phyloP scores from a whole-genome alignment of 2,113 vertebrate genomes.

The Tychaedon coryphoeus region DNA sequence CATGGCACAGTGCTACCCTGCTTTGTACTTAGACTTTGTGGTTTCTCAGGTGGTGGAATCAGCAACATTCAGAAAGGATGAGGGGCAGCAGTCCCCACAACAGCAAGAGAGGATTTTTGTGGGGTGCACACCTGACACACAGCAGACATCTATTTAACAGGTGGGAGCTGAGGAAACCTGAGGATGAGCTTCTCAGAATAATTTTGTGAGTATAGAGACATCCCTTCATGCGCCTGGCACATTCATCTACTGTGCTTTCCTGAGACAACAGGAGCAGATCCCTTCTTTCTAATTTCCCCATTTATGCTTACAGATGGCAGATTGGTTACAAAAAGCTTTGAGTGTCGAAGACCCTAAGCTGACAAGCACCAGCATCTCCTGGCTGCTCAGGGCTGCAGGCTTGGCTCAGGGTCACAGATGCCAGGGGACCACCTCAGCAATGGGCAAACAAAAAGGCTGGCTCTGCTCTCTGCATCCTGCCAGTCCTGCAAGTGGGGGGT shows the following conservation, averaged over 20 bases:
- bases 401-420: neutral
- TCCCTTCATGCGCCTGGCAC: neutral
- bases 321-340: neutral
- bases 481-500: fast-evolving
- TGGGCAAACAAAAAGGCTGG: neutral
- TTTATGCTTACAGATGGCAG: neutral
- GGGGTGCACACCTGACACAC: neutral
- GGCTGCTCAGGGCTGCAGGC: neutral
- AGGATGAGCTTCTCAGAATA: neutral
- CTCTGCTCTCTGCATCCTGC: neutral
- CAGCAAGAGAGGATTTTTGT: neutral
- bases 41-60: neutral
- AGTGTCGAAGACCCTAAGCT: neutral
- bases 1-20: neutral
- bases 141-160: neutral
- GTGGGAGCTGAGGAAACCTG: fast-evolving
- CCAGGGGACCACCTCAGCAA: neutral
- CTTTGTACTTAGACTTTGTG: neutral
- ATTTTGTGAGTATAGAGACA: neutral
- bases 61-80: neutral
- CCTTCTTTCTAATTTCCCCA: neutral
- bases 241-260: neutral
- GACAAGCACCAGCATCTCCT: neutral
- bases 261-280: neutral
- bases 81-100: neutral